Conservation (phyloP, 2,797 vertebrate species). For the Notoglanidium macrostoma region DNA sequence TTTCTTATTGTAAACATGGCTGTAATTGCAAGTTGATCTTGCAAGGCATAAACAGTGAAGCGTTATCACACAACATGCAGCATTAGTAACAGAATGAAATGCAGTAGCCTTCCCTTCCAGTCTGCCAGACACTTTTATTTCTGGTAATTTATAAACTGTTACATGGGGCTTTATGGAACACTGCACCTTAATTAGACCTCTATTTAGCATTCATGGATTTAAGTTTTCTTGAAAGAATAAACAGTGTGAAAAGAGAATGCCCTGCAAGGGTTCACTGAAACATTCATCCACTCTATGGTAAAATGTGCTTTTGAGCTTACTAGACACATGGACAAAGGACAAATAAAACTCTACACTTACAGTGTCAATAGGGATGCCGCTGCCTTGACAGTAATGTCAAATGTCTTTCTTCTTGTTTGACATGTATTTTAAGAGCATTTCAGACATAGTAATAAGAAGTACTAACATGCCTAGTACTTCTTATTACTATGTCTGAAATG, state of each 20-base stretch:
- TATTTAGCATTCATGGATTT: constrained; percentile 55
- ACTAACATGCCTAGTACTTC: neutral
- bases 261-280: neutral
- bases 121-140: constrained; percentile 48
- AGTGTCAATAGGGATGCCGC: neutral
- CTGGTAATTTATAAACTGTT: constrained; percentile 58
- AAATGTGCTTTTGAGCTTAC: neutral
- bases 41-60: neutral
- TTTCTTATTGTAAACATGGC: neutral
- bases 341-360: neutral
- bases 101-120: constrained; percentile 35
- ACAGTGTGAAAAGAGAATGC: constrained; percentile 12
- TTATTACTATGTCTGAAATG: neutral
- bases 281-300: neutral
- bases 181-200: constrained; percentile 55
- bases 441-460: neutral
- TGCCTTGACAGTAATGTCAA: neutral
- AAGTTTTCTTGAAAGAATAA: constrained; percentile 34
- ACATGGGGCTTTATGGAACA: constrained; percentile 54
- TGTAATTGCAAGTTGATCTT: neutral
- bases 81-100: constrained; percentile 44
- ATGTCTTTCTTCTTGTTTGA: neutral
- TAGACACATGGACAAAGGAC: neutral
- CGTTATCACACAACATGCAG: constrained; percentile 1
- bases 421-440: neutral